Percentiles rank a stretch among this genome's conserved stretches.
These are phyloP conservation scores for Callyntrura guangdongensis DNA, from an alignment of 2,888 invertebrate species.

Conservation along the genomic window DNA sequence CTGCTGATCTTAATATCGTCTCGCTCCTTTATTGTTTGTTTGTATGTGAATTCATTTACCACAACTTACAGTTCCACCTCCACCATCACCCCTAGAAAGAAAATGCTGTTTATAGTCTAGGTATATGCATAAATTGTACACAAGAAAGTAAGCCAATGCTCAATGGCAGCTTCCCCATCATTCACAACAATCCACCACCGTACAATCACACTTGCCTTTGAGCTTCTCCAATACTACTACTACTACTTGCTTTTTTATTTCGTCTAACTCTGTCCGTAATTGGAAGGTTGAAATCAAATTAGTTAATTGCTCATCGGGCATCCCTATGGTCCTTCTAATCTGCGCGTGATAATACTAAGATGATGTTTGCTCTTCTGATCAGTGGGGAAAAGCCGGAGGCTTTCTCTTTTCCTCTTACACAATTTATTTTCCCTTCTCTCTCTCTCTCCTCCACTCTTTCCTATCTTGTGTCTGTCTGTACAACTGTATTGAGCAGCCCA, in stretches of 20 bases:
- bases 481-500: neutral
- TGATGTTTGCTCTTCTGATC: constrained; percentile 85
- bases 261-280: constrained; percentile 80
- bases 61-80: too few species aligned
- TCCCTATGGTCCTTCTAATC: constrained; percentile 85
- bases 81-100: too few species aligned
- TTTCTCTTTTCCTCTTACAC: constrained; percentile 65
- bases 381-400: constrained; percentile 81
- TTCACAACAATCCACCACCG: neutral
- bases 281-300: constrained; percentile 85
- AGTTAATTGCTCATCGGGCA: constrained; percentile 85
- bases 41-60: too few species aligned
- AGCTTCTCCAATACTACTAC: neutral
- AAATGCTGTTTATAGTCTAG: too few species aligned
- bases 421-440: constrained; percentile 39
- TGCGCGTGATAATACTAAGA: constrained; percentile 85
- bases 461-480: constrained; percentile 44
- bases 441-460: constrained; percentile 11
- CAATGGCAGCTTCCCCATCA: neutral
- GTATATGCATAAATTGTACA: too few species aligned
- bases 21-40: too few species aligned
- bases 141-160: too few species aligned
- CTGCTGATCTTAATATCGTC: too few species aligned
- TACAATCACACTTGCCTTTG: constrained; percentile 32
- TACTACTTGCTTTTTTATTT: neutral